phyloP scores from a whole-genome alignment of 2,888 invertebrate species.

The Lypha dubia region DNA sequence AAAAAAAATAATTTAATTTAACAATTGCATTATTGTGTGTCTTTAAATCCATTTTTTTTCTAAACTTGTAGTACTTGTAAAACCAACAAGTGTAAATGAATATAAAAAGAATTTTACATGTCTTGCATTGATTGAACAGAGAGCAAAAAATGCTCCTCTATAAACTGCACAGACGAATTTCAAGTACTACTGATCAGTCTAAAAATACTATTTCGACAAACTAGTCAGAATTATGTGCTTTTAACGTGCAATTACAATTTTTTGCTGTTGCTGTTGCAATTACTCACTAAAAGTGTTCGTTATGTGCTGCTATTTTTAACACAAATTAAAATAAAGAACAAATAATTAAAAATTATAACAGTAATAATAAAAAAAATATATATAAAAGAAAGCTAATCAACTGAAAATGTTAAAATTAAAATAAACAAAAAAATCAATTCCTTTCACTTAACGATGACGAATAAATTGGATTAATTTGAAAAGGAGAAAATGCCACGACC shows the following conservation, averaged over 20 bases:
- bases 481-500: constrained; percentile 78
- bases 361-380: not conserved
- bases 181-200: constrained; percentile 78
- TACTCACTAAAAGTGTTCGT: constrained; percentile 26
- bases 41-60: constrained; percentile 14
- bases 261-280: constrained; percentile 19
- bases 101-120: not conserved
- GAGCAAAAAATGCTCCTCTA: constrained; percentile 44
- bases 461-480: constrained; percentile 46
- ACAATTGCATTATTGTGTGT: constrained; percentile 11
- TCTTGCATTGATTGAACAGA: not conserved
- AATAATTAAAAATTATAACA: constrained; percentile 25
- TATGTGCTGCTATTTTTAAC: constrained; percentile 61
- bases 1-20: constrained; percentile 1
- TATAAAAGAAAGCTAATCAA: constrained; percentile 47
- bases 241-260: constrained; percentile 37
- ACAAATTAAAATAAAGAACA: constrained; percentile 32
- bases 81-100: not conserved
- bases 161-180: constrained; percentile 55
- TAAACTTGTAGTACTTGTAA: not conserved
- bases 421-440: constrained; percentile 16
- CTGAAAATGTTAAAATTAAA: constrained; percentile 41
- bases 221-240: constrained; percentile 57
- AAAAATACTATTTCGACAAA: constrained; percentile 79
- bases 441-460: constrained; percentile 38